phyloP scores from a whole-genome alignment of 1,140 invertebrate genomes.

The Drosophila ercepeae region DNA sequence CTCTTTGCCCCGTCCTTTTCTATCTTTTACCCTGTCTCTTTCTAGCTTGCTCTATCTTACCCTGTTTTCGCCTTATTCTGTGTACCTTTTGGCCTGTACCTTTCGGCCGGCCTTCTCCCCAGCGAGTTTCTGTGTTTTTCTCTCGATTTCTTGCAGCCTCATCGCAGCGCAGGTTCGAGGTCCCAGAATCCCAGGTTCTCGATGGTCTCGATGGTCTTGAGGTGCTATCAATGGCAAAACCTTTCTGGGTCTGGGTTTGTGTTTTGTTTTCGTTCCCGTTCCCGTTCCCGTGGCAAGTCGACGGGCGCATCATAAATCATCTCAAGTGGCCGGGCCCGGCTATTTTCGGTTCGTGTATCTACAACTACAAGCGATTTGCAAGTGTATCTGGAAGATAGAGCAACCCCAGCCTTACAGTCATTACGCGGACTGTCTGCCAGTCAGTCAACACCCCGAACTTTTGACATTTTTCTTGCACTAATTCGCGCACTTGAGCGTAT shows the following conservation, averaged over 20 bases:
- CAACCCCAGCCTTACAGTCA: constrained; percentile 23
- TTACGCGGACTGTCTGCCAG: constrained; percentile 41
- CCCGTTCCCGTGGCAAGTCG: constrained; percentile 54
- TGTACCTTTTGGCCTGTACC: not conserved
- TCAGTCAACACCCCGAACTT: constrained; percentile 38
- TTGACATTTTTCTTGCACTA: constrained; percentile 71
- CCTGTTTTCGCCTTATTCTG: not conserved
- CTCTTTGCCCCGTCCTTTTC: not conserved
- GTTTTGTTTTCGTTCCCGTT: constrained; percentile 61
- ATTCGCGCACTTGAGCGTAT: constrained; percentile 60
- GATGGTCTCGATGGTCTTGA: not conserved
- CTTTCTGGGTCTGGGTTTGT: constrained; percentile 40
- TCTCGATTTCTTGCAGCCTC: constrained; percentile 34
- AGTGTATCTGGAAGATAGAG: constrained; percentile 55
- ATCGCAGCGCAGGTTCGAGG: constrained; percentile 3
- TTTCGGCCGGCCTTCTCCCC: not conserved
- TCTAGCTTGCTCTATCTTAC: not conserved
- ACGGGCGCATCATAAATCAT: constrained; percentile 76
- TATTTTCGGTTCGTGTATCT: constrained; percentile 63
- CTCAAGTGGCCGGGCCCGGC: constrained; percentile 63
- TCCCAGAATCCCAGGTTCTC: not conserved
- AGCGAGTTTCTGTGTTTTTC: not conserved
- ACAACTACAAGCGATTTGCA: constrained; percentile 76
- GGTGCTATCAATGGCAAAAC: constrained; percentile 65
- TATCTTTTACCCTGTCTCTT: not conserved